These are phyloP conservation scores for Narcine bancroftii DNA, from an alignment of 2,113 vertebrate species.

Conservation along the genomic window DNA sequence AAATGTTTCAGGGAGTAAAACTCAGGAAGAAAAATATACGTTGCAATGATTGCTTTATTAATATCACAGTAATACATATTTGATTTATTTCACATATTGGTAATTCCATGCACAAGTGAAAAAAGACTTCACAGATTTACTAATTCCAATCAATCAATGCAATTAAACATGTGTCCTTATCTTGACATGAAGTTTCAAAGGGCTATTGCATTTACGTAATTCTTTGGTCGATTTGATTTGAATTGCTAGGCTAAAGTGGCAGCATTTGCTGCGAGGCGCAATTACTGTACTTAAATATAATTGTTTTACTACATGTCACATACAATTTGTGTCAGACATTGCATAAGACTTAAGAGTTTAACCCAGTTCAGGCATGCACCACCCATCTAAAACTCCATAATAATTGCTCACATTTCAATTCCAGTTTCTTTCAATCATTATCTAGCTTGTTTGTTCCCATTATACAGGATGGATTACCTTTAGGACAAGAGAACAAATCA, in stretches of 20 bases:
- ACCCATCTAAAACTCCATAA: not conserved
- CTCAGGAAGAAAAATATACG: not conserved
- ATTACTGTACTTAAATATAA: conserved; percentile 18
- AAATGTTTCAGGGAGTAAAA: not conserved
- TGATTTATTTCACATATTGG: not conserved
- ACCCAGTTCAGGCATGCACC: conserved; percentile 12
- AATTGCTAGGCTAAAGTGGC: conserved; percentile 10
- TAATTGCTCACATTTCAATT: not conserved
- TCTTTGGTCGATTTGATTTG: conserved; percentile 11
- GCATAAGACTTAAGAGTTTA: conserved; percentile 9
- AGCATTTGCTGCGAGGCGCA: conserved; percentile 7
- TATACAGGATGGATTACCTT: conserved; percentile 10
- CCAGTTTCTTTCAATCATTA: not conserved
- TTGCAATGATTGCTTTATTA: not conserved
- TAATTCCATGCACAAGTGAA: not conserved
- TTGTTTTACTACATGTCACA: not conserved
- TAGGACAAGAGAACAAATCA: not conserved
- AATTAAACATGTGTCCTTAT: not conserved
- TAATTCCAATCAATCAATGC: conserved; percentile 12
- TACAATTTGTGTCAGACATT: conserved; percentile 17
- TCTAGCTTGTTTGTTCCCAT: not conserved
- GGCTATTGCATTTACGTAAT: not conserved
- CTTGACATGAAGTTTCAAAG: conserved; percentile 14
- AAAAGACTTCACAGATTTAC: not conserved
- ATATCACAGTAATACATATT: not conserved